These are phyloP conservation scores for Cyprinodon tularosa DNA, from an alignment of 2,113 vertebrate genomes.

Conservation along the genomic window DNA sequence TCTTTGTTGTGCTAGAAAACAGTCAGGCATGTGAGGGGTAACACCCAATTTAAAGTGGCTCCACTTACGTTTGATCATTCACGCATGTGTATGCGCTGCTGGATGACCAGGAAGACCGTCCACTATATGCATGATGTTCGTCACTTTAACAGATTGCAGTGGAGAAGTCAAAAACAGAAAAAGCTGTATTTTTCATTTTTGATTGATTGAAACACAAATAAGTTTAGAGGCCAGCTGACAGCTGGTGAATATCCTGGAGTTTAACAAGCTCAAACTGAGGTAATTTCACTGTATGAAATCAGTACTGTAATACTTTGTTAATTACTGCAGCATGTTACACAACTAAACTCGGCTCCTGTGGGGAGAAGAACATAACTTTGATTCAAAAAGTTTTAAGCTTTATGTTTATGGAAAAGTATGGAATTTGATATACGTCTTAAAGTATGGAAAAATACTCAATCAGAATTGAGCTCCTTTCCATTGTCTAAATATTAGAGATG, in stretches of 20 bases:
- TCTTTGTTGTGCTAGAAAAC: slow-evolving; percentile 41
- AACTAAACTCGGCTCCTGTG: background rate
- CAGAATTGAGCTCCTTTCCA: no score
- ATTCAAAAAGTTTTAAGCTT: background rate
- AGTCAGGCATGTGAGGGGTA: background rate
- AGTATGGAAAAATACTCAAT: no score
- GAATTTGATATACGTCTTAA: background rate
- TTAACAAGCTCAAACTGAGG: slow-evolving; percentile 1
- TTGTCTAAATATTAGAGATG: no score
- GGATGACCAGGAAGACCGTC: slow-evolving; percentile 32
- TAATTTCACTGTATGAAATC: background rate
- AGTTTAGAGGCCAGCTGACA: background rate
- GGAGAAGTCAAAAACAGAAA: slow-evolving; percentile 21
- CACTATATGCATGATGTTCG: slow-evolving; percentile 37
- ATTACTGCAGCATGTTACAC: background rate
- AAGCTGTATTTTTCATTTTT: slow-evolving; percentile 1
- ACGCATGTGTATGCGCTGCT: slow-evolving; percentile 40
- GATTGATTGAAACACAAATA: background rate
- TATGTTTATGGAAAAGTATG: background rate
- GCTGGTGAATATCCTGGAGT: background rate
- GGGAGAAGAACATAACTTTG: background rate
- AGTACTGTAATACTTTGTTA: background rate
- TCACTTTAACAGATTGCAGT: slow-evolving; percentile 4
- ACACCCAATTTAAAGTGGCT: slow-evolving; percentile 6
- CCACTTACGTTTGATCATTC: slow-evolving; percentile 45